These are phyloP conservation scores for Laterallus jamaicensis DNA, from an alignment of 2,113 vertebrate species.

Conservation along the genomic window DNA sequence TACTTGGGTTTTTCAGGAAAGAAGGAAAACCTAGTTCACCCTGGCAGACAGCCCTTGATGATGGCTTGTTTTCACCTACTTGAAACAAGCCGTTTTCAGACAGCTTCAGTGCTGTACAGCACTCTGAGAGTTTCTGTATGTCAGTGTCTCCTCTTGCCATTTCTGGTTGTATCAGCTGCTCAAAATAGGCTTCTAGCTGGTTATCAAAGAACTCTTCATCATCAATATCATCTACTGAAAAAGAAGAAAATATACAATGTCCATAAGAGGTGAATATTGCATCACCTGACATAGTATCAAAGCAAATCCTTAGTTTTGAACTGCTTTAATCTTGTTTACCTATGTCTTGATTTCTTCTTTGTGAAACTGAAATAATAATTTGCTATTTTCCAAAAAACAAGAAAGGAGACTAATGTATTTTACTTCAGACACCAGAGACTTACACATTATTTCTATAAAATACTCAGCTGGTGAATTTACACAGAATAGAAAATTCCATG, in stretches of 20 bases:
- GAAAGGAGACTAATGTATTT: neutral
- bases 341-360: neutral
- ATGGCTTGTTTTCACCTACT: slow-evolving; percentile 17
- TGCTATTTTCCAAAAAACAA: neutral
- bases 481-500: neutral
- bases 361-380: neutral
- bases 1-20: neutral
- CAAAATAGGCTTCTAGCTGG: slow-evolving; percentile 90
- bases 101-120: slow-evolving; percentile 59
- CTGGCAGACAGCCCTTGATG: neutral
- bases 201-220: slow-evolving; percentile 87
- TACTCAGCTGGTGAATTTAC: neutral
- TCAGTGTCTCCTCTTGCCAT: slow-evolving; percentile 80
- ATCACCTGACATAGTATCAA: neutral
- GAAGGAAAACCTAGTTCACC: neutral
- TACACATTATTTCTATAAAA: neutral
- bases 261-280: no score
- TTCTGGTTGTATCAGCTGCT: slow-evolving; percentile 84
- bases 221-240: slow-evolving; percentile 84
- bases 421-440: neutral
- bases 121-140: slow-evolving; percentile 78
- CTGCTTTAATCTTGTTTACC: neutral
- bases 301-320: neutral
- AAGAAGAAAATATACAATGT: neutral
- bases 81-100: slow-evolving; percentile 10